Base-by-base conservation (phyloP, 1,140 invertebrate species). In the Pararge aegeria region DNA sequence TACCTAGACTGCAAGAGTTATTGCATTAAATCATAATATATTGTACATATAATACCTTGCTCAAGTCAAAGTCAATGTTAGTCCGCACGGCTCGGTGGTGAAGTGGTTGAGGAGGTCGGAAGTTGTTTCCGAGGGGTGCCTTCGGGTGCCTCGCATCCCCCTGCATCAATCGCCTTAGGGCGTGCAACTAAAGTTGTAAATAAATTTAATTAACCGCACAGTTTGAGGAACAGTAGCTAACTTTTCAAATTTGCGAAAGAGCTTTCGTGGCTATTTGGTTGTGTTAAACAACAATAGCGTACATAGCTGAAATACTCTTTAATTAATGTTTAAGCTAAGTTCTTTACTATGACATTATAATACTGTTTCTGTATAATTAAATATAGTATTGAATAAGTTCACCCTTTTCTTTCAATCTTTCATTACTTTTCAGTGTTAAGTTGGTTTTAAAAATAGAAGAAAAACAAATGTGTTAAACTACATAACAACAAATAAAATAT, bases 121-220 rank as follows among this genome's bases (percentile, higher is more conserved):
- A 96, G 91, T 99, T 99, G 92, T 98, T 97, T 63, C 96, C 96
- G 74, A 98, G 92, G 13, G 96, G 95, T 51, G 96, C 96, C 90
- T 97, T 97, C 10, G 96, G 95, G 83, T 95, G 93, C 68, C 93
- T 93, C 64, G 92, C 93, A 78, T 96, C 96, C 13, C 96, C 96
- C 88, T 97, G 96, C 94, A 97, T 96, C 74, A 98, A 90, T 66
- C 95, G 93, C 66, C 96, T 91, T 66, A 98, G 87, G 24, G 92
- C 94, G 78, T 95, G 94, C 73, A 98, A 92, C 97, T 98, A 78
- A 68, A 82, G 68, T 72, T 58, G 68, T 64, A 73, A 66, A 71
- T 69, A 62, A 64, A 67, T 63, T 63, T 62, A 59, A 55, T 58
- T 63, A 65, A 56, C 61, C 61, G 30, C 61, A 63, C 48, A 53